phyloP scores from a whole-genome alignment of 2,888 invertebrate species.

The Therioaphis trifolii region DNA sequence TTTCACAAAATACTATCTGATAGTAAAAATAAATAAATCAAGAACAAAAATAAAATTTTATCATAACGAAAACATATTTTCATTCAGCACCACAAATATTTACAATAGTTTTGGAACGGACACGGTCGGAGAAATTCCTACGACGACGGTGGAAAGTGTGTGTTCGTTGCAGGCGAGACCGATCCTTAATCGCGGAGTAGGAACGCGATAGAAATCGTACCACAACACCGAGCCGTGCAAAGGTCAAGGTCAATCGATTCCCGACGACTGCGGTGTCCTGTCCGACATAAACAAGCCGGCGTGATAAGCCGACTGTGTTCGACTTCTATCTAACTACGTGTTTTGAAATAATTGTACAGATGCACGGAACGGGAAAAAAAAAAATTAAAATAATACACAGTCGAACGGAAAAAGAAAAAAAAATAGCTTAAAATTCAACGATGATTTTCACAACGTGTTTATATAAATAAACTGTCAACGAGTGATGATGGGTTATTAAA shows the following conservation, averaged over 20 bases:
- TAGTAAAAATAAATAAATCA: constrained; percentile 13
- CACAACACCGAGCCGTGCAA: not conserved
- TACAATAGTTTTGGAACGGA: not conserved
- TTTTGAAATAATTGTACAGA: too few species aligned
- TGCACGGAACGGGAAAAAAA: too few species aligned
- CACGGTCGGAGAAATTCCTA: not conserved
- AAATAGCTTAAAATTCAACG: too few species aligned
- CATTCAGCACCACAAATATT: constrained; percentile 28
- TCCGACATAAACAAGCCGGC: not conserved
- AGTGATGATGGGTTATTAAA: not conserved
- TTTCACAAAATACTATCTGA: not conserved
- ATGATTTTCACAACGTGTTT: too few species aligned
- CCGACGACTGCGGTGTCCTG: not conserved
- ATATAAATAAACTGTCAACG: too few species aligned
- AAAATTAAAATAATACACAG: too few species aligned
- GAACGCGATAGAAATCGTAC: not conserved
- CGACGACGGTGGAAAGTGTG: not conserved
- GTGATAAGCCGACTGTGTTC: too few species aligned
- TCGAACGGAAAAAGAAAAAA: too few species aligned
- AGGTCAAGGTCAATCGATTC: constrained; percentile 53
- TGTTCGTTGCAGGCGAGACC: not conserved
- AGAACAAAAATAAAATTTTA: not conserved
- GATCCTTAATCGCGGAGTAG: not conserved
- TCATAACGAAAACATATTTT: constrained; percentile 18
- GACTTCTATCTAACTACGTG: too few species aligned